Percentiles rank a stretch among this genome's conserved stretches.
Conservation (phyloP, 2,113 vertebrate genomes). For the Rallus limicola region DNA sequence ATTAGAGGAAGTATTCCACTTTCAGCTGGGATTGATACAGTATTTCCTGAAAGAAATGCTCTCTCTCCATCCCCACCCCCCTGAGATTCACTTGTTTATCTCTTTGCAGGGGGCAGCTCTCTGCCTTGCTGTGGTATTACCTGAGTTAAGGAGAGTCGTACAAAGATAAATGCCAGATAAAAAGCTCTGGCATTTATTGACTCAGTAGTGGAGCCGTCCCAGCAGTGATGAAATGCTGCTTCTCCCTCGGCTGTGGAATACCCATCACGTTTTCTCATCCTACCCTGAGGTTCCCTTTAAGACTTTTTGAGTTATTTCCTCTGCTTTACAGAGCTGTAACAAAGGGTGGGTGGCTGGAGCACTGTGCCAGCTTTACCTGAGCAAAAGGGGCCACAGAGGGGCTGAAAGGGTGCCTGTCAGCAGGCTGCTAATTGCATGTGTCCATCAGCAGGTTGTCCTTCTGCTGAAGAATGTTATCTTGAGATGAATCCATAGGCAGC, state of each 20-base stretch:
- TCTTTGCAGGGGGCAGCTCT: background rate
- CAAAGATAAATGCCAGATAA: no score
- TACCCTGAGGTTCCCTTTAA: background rate
- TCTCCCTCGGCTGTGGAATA: background rate
- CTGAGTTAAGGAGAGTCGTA: background rate
- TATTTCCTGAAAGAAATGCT: background rate
- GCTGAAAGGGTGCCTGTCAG: constrained; percentile 47
- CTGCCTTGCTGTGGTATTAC: background rate
- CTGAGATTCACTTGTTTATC: background rate
- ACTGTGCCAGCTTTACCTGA: constrained; percentile 34
- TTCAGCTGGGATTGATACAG: background rate
- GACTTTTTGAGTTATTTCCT: constrained; percentile 27
- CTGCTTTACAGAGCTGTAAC: background rate
- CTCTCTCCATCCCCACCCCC: background rate
- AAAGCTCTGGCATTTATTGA: background rate
- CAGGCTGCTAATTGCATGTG: constrained; percentile 54
- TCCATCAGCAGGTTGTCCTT: constrained; percentile 55
- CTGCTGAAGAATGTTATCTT: constrained; percentile 37
- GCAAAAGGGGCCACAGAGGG: background rate
- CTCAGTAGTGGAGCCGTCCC: background rate
- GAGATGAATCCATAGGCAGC: constrained; percentile 38
- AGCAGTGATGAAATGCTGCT: background rate
- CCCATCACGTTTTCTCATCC: background rate
- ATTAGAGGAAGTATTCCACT: background rate
- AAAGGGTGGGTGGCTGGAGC: constrained; percentile 33